Base-by-base conservation (phyloP, 2,888 invertebrate genomes). In the Strigamia maritima region DNA sequence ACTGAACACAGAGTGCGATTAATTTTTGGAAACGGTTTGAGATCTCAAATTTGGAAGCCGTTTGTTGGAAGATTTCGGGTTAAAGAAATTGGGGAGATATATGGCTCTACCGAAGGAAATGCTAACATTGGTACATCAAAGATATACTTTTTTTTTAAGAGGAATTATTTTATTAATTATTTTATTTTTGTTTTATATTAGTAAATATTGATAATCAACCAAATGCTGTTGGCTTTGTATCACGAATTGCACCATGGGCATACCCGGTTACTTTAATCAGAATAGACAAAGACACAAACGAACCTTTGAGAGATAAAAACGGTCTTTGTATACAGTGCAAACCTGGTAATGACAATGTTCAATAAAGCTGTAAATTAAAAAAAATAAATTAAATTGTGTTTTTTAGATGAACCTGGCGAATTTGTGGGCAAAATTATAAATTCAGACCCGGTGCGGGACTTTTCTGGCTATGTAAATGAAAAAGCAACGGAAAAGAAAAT, bases 71-170 rank as follows among this genome's bases (percentile, higher is more conserved):
- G 98, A 76, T 98, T 97, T 84, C 91, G 92, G 79, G 94, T 98
- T 79, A 88, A 90, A 49, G 88, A 90, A 81, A 93, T 98, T 28
- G 92, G 92, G 0, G 98, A 98, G 86, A 95, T 98, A 87, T 98
- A 98, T 85, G 98, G 98, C 0, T 96, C 97, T 4, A 98, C 98
- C 0, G 98, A 98, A 88, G 98, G 98, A 82, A 99, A 98, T 85
- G 97, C 98, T 40, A 98, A 97, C 85, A 95, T 98, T 75, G 85
- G 88, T 88, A 82, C 83, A 85, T 16, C 12, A 19, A 75, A 22
- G 14, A 38, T 35, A 19, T 38, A 12, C 31, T 10, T n/a, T n/a
- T n/a, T n/a, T n/a, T n/a, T n/a, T n/a, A n/a, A n/a, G n/a, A n/a
- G n/a, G n/a, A 35, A n/a, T n/a, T 14, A 19, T 75, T 24, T 75